These are phyloP conservation scores for Synanthedon myopaeformis DNA, from an alignment of 2,888 invertebrate genomes.

Conservation along the genomic window DNA sequence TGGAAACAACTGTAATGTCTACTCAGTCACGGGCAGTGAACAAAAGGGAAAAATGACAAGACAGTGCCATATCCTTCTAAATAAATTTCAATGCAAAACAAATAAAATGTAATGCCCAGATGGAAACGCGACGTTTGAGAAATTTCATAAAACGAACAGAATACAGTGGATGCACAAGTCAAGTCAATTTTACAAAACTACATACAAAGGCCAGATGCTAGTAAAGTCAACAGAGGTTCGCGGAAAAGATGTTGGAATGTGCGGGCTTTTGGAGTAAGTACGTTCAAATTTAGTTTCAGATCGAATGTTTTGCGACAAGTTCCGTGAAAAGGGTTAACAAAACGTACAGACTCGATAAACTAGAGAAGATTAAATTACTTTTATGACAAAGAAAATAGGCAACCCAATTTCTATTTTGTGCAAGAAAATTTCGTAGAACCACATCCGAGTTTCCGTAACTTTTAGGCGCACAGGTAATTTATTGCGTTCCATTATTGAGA, in stretches of 20 bases:
- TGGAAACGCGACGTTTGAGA: not conserved
- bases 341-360: slow-evolving; percentile 37
- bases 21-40: no score
- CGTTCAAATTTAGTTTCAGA: slow-evolving; percentile 58
- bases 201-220: slow-evolving; percentile 43
- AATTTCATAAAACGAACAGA: not conserved
- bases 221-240: slow-evolving; percentile 57
- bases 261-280: slow-evolving; percentile 42
- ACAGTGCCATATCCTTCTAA: no score
- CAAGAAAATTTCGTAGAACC: slow-evolving; percentile 5
- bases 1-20: no score
- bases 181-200: slow-evolving; percentile 54
- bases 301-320: slow-evolving; percentile 56
- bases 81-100: no score
- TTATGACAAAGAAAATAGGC: slow-evolving; percentile 34
- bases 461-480: slow-evolving; percentile 15
- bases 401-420: slow-evolving; percentile 24
- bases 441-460: slow-evolving; percentile 13
- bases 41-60: no score
- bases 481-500: slow-evolving; percentile 15
- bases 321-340: slow-evolving; percentile 58
- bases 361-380: slow-evolving; percentile 54
- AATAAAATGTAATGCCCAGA: not conserved
- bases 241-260: slow-evolving; percentile 57
- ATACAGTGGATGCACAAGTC: slow-evolving; percentile 18